Evolutionary conservation across 2,113 vertebrate genomes (phyloP).

Genomic region (Urocynchramus pylzowi): DNA sequence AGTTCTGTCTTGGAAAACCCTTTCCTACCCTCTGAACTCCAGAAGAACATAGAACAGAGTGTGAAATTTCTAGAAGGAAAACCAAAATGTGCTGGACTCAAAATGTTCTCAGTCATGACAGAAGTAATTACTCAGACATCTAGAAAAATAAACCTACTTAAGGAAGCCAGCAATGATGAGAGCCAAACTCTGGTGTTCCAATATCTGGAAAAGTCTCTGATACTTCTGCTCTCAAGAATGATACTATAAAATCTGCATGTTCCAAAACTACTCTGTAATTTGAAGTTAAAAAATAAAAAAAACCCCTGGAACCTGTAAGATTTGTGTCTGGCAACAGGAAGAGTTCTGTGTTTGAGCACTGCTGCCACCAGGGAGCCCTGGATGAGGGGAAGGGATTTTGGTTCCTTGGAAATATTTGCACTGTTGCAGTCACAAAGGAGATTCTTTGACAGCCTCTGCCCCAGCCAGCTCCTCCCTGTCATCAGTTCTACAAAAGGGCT

Average conservation of each 20-base stretch:
- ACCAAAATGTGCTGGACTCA: not conserved
- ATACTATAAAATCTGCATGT: not conserved
- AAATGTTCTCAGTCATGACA: not conserved
- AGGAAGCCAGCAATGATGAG: not conserved
- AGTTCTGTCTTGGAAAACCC: not conserved
- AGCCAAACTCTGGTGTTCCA: not conserved
- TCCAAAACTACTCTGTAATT: not conserved
- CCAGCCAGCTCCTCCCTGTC: constrained; percentile 33
- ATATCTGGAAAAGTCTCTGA: not conserved
- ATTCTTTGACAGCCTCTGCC: constrained; percentile 11
- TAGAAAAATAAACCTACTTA: not conserved
- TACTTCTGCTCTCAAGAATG: not conserved
- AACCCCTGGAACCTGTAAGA: not conserved
- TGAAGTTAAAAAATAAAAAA: not conserved
- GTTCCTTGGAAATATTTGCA: not conserved
- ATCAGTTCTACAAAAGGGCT: constrained; percentile 35
- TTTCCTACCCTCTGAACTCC: not conserved
- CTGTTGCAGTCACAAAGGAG: constrained; percentile 14
- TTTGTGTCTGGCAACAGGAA: not conserved
- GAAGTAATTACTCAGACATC: not conserved
- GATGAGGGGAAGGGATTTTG: not conserved
- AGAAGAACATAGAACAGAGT: not conserved
- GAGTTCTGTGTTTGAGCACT: not conserved
- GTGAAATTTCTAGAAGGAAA: not conserved
- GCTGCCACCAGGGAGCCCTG: not conserved